Conservation (phyloP, 2,797 vertebrate species). For the Catostomus latipinnis region DNA sequence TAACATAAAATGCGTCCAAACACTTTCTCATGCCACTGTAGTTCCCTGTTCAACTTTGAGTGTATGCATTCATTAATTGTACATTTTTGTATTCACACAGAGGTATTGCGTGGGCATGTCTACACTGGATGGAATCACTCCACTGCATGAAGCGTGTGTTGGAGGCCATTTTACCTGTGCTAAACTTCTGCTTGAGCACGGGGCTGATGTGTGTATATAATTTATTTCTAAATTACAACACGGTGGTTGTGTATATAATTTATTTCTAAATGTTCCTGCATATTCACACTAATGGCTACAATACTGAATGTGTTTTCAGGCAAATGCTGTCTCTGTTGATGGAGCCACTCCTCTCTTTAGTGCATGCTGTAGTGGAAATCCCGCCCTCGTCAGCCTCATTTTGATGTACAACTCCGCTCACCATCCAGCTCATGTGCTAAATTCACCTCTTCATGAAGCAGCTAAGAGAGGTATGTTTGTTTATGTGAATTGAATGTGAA, state of each 20-base stretch:
- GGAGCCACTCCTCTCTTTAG: constrained; percentile 88
- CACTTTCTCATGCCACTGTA: background rate
- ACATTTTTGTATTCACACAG: constrained; percentile 34
- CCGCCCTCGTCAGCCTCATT: constrained; percentile 82
- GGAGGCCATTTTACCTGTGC: constrained; percentile 86
- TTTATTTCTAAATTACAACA: too few species aligned
- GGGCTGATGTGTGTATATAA: constrained; percentile 81
- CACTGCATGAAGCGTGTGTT: constrained; percentile 92
- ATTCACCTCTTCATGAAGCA: constrained; percentile 86
- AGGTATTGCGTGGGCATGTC: constrained; percentile 33
- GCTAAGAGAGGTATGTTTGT: constrained; percentile 81
- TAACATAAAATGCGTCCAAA: background rate
- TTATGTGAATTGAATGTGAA: background rate
- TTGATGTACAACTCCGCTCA: constrained; percentile 78
- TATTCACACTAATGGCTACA: background rate
- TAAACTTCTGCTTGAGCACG: constrained; percentile 85
- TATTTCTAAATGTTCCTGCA: background rate
- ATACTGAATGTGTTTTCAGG: constrained; percentile 69
- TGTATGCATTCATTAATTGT: background rate
- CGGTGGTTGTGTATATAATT: constrained; percentile 66
- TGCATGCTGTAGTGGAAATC: constrained; percentile 86
- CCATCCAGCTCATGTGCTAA: constrained; percentile 69
- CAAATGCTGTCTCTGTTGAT: constrained; percentile 79
- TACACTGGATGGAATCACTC: constrained; percentile 85
- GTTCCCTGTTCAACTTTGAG: background rate